Conservation (phyloP, 2,888 invertebrate species). For the Harpagoxenus sublaevis region DNA sequence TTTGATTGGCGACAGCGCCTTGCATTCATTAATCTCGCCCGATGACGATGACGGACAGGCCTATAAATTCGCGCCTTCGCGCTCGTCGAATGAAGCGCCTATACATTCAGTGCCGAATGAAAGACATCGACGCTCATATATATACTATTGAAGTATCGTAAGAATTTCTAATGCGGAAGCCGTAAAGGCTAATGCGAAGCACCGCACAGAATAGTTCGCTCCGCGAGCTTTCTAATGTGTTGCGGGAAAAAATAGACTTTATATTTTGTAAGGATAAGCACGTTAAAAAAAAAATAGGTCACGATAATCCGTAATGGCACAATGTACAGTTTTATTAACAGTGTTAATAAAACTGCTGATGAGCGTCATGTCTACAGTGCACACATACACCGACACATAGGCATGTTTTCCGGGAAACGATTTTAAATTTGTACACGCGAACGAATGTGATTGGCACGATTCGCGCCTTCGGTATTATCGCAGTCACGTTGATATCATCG, state of each 20-base stretch:
- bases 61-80: slow-evolving; percentile 23
- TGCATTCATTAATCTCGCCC: slow-evolving; percentile 7
- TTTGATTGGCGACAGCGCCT: background rate
- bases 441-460: background rate
- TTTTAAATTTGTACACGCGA: slow-evolving; percentile 11
- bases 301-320: background rate
- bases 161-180: slow-evolving; percentile 22
- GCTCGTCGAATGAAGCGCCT: background rate
- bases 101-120: background rate
- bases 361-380: background rate
- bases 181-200: slow-evolving; percentile 38
- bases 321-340: background rate
- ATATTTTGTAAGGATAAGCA: background rate
- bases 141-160: background rate
- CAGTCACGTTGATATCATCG: slow-evolving; percentile 18
- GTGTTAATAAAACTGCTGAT: slow-evolving; percentile 28
- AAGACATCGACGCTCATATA: background rate
- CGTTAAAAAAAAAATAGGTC: slow-evolving; percentile 1
- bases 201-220: background rate
- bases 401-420: background rate
- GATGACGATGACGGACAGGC: slow-evolving; percentile 5
- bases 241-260: background rate
- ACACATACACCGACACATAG: background rate
- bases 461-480: slow-evolving; percentile 29
- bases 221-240: background rate